Evolutionary conservation across 2,797 vertebrate species (phyloP).

Genomic region (Acanthurus leucopareius): DNA sequence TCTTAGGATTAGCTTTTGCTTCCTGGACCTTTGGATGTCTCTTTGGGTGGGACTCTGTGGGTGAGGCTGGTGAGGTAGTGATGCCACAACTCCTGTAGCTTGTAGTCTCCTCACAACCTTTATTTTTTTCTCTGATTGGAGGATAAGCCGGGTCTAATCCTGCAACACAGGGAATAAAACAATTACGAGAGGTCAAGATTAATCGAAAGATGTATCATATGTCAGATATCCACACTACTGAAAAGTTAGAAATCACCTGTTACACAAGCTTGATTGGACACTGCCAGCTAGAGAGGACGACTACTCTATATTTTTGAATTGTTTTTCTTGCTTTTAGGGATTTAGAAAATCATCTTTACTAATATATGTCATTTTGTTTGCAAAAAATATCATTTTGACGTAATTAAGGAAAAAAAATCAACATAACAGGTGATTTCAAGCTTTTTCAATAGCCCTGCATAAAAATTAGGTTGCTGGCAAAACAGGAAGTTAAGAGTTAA

Average conservation of each 20-base stretch:
- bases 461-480: conserved; percentile 23
- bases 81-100: conserved; percentile 33
- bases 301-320: too few relatives aligned
- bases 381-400: too few relatives aligned
- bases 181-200: conserved; percentile 19
- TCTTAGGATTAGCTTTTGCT: conserved; percentile 36
- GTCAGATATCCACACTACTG: too few relatives aligned
- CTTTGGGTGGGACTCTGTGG: conserved; percentile 14
- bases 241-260: too few relatives aligned
- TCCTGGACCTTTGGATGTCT: conserved; percentile 34
- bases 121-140: conserved; percentile 53
- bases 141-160: conserved; percentile 68
- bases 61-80: conserved; percentile 13
- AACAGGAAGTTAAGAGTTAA: conserved; percentile 13
- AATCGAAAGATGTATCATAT: neutral
- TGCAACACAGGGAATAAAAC: conserved; percentile 70
- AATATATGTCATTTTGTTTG: too few relatives aligned
- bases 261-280: too few relatives aligned
- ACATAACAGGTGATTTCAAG: neutral
- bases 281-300: too few relatives aligned
- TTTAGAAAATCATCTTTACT: too few relatives aligned
- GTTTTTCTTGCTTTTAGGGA: too few relatives aligned
- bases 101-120: conserved; percentile 55
- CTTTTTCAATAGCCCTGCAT: neutral
- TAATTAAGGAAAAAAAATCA: too few relatives aligned